Evolutionary conservation across 2,113 vertebrate species (phyloP), one percentile per base, ranked within the genome.

Genomic region (Sander lucioperca): DNA sequence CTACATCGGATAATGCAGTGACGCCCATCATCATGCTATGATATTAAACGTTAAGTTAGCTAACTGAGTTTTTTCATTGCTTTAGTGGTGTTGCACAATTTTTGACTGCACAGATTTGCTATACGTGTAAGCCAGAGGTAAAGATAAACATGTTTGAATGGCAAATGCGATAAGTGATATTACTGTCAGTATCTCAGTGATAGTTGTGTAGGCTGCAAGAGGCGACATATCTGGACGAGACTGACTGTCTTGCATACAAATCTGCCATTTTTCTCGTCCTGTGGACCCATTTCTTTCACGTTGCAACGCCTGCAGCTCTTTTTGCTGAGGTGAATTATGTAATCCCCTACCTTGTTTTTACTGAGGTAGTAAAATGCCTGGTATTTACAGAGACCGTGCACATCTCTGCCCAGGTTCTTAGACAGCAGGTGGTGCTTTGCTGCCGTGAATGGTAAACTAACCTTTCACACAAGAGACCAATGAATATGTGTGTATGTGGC

Each of bases 371-470:
- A 23, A 81, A 89, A 88, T 83, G 65, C 25, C 43, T 78, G 86
- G 74, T 48, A 92, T 91, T 77, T 25, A 51, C 47, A 25, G 43
- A 63, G 39, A 79, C 51, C 65, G 45, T 23, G 59, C 71, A 33
- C 48, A 25, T 88, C 80, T 82, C 45, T 80, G 73, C 82, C 58
- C 56, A 33, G 36, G 21, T 16, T 77, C 73, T 58, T 14, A 76
- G 56, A 64, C 84, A 86, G 90, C 85, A 90, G 83, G 65, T 83
- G 92, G 77, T 81, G 77, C 71, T 80, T 74, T 79, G 74, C 43
- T 64, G 59, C 57, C 76, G 27, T 79, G 74, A 84, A 73, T 78
- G 73, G 70, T 54, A 57, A 86, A 68, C 62, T 23, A 30, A 51
- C 54, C 36, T 27, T 18, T 76, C 33, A 25, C 51, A 33, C 65